Evolutionary conservation across 1,140 invertebrate species (phyloP), one percentile per base, ranked within the genome.

Genomic region (Brachystomella parvula): DNA sequence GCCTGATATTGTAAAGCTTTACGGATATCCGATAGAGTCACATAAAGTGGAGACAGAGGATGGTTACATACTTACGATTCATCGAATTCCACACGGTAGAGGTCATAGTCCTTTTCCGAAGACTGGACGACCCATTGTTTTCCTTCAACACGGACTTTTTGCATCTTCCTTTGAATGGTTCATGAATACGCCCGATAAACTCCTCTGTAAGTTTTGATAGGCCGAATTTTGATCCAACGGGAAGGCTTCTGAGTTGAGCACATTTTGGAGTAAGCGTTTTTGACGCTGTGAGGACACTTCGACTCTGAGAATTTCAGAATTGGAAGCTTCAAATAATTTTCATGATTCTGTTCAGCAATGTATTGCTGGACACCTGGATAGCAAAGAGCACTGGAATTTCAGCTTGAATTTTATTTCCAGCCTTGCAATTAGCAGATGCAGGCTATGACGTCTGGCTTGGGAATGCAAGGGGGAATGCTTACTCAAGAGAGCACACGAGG

Each of bases 401-500:
- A n/a, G n/a, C n/a, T n/a, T n/a, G n/a, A n/a, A n/a, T n/a, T n/a
- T n/a, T n/a, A 35, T 44, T 35, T 6, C 26, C 31, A 62, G 60
- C 60, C 19, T 29, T 62, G 3, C 26, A 32, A 35, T 35, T 71
- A 12, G 63, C 63, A 30, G 69, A 71, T 35, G 44, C 58, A 26
- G 69, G 69, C 19, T 67, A 65, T 30, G 69, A 70, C 26, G 79
- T 80, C 3, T 80, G 80, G 80, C 31, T 81, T n/a, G 76, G 76
- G 1, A 81, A 81, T 67, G 71, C 73, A 9, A 58, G 80, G 57
- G 80, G 80, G 33, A 81, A 81, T 63, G 73, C 73, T 3, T 81
- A 81, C 59, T 79, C 76, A 2, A 72, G 71, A 33, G 24, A 56
- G 2, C 71, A 72, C 61, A 29, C 53, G 17, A 39, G 12, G 21